Base-by-base conservation (phyloP, 2,113 vertebrate species). In the Pelvicachromis taeniatus region DNA sequence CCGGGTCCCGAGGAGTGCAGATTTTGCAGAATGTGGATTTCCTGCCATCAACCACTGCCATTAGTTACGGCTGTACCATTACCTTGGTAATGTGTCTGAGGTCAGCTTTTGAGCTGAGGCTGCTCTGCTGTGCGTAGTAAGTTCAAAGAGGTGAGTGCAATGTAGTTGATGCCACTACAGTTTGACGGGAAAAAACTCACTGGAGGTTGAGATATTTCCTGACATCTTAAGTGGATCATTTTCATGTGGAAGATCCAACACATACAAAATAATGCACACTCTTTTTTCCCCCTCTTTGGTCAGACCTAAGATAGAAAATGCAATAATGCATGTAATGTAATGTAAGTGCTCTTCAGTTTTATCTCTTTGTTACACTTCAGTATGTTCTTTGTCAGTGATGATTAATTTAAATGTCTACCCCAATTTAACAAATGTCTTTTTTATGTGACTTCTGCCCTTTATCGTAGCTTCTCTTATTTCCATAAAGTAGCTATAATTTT, bases 71-170 rank as follows among this genome's bases (percentile, higher is more conserved):
- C 38, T 77, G 90, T 42, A 63, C 84, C 83, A 86, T 86, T 87
- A 88, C 81, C 81, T 81, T 80, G 81, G 82, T 90, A 85, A 92
- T 90, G 86, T 81, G 85, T 91, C 86, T 90, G 78, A 83, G 88
- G 89, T 89, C 88, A 89, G 86, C 48, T 93, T 86, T 68, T 88
- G 87, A 70, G 78, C 75, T 65, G 75, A 79, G 61, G 56, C 73
- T 70, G 79, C 86, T 29, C 29, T n/a, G 63, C 84, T 82, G 53
- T 81, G 85, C 21, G 19, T 58, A 85, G 85, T 12, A 78, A 82
- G 90, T 87, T 88, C 73, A 88, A 40, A 88, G 78, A 87, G 78
- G 84, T 88, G 82, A 87, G 73, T 40, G 88, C 61, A 89, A 90
- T 89, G 73, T 42, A 84, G 88, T 80, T 91, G 83, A 91, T 88